Conservation (phyloP, 2,888 invertebrate genomes). For the Hyppa rectilinea region DNA sequence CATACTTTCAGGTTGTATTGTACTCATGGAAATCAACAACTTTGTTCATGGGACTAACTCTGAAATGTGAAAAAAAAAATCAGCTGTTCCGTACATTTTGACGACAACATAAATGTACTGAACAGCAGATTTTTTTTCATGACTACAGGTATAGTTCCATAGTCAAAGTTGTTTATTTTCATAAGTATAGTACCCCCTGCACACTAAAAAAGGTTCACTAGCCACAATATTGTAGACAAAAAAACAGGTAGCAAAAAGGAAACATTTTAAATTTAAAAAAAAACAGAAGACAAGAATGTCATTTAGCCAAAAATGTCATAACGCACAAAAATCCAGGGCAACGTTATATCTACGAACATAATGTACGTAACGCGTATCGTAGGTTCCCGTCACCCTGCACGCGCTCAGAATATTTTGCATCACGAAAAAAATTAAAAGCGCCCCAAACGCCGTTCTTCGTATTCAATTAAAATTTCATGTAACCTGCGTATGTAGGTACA, state of each 20-base stretch:
- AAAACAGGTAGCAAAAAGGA: background rate
- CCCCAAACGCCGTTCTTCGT: conserved; percentile 41
- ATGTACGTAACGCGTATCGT: conserved; percentile 24
- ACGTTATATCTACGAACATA: conserved; percentile 22
- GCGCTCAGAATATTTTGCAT: conserved; percentile 62
- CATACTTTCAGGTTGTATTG: too few relatives aligned
- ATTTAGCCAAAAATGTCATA: conserved; percentile 60
- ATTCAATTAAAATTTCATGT: conserved; percentile 60
- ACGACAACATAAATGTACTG: too few relatives aligned
- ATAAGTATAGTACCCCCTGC: too few relatives aligned
- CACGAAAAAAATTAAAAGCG: conserved; percentile 56
- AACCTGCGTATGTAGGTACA: conserved; percentile 8
- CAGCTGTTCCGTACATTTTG: too few relatives aligned
- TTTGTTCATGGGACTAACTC: too few relatives aligned
- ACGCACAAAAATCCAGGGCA: conserved; percentile 50
- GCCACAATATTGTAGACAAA: background rate
- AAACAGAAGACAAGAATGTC: conserved; percentile 51
- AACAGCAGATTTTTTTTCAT: too few relatives aligned
- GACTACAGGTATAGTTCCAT: too few relatives aligned
- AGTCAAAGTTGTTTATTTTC: too few relatives aligned
- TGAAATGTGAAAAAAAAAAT: too few relatives aligned
- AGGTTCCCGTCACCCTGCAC: conserved; percentile 33
- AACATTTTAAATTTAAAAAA: conserved; percentile 47
- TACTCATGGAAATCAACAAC: too few relatives aligned
- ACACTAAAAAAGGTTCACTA: conserved; percentile 14